Conservation (phyloP, 2,113 vertebrate genomes). For the Dicerorhinus sumatrensis region DNA sequence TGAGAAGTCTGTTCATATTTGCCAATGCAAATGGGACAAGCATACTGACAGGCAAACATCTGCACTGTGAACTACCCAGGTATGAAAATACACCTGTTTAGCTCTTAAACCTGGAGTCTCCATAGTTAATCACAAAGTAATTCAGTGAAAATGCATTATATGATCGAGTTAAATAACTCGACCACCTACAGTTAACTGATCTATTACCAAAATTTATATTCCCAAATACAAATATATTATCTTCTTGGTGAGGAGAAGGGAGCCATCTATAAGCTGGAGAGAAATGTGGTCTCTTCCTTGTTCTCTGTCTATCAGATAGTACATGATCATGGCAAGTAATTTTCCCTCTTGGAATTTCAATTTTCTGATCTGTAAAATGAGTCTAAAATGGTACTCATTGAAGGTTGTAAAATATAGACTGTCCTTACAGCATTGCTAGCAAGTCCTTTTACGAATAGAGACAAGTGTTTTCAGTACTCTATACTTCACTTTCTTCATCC, state of each 20-base stretch:
- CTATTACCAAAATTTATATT: neutral
- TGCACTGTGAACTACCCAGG: neutral
- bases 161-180: neutral
- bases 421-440: neutral
- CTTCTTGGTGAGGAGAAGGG: neutral
- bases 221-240: neutral
- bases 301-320: neutral
- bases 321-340: neutral
- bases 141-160: neutral
- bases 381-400: neutral
- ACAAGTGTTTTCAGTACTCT: neutral
- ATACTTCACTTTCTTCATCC: neutral
- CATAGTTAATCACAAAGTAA: neutral
- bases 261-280: neutral
- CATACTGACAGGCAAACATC: neutral
- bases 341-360: neutral
- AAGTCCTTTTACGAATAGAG: neutral
- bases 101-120: neutral
- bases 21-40: slow-evolving; percentile 7
- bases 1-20: slow-evolving; percentile 24
- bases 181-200: neutral
- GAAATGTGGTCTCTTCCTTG: neutral
- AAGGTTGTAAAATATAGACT: neutral
- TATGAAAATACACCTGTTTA: slow-evolving; percentile 1
- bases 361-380: neutral